These are phyloP conservation scores for Gallinago media DNA, from an alignment of 2,113 vertebrate species.

Conservation along the genomic window DNA sequence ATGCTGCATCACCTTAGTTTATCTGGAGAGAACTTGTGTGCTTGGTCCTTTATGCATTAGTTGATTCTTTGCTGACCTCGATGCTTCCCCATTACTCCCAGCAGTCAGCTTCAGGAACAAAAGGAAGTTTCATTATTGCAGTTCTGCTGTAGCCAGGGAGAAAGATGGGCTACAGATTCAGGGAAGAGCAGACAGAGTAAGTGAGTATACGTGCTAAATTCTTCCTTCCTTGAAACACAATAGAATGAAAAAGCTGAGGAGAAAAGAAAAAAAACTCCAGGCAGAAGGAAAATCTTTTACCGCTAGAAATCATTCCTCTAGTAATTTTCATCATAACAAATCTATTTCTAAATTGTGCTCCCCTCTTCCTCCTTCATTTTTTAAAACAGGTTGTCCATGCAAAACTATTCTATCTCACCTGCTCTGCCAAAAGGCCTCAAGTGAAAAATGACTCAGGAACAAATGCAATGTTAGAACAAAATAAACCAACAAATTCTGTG, in stretches of 20 bases:
- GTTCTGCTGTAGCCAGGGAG: neutral
- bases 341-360: neutral
- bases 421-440: neutral
- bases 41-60: neutral
- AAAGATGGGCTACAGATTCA: neutral
- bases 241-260: neutral
- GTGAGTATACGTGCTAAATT: neutral
- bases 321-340: neutral
- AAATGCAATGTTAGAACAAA: neutral
- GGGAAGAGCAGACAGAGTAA: neutral
- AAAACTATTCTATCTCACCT: neutral
- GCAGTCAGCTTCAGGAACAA: neutral
- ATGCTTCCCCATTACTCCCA: neutral
- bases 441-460: neutral
- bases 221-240: neutral
- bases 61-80: neutral
- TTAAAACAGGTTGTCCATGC: neutral
- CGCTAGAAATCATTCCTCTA: neutral
- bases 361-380: neutral
- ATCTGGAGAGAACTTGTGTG: neutral
- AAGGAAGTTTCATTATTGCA: neutral
- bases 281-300: neutral
- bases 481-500: neutral
- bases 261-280: neutral
- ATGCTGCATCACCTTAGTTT: neutral